A percentile compares a stretch with the other conserved stretches of the same genome.
phyloP scores from a whole-genome alignment of 1,140 invertebrate genomes.

The Antheraea mylitta region DNA sequence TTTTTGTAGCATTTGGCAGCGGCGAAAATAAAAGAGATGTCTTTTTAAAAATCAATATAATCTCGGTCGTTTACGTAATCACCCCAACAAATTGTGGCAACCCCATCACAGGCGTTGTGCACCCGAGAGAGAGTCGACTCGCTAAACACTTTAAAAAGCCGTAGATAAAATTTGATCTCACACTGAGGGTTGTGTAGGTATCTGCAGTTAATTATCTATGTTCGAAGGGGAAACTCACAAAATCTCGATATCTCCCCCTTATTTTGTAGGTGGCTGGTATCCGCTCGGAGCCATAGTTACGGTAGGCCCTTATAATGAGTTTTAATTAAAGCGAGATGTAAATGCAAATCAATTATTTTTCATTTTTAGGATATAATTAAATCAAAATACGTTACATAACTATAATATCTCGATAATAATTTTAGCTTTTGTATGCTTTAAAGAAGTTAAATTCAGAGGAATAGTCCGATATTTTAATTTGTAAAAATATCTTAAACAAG shows the following conservation, averaged over 20 bases:
- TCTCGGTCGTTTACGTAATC: slow-evolving; percentile 60
- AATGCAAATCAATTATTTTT: not conserved
- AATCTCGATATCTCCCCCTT: slow-evolving; percentile 57
- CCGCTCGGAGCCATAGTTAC: slow-evolving; percentile 48
- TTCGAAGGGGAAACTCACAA: slow-evolving; percentile 54
- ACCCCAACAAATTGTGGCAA: slow-evolving; percentile 67
- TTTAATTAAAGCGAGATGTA: slow-evolving; percentile 59
- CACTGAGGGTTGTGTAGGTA: slow-evolving; percentile 52
- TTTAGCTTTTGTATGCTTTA: too few relatives aligned
- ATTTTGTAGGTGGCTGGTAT: slow-evolving; percentile 40
- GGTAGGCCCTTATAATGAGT: slow-evolving; percentile 58
- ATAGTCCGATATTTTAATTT: too few relatives aligned
- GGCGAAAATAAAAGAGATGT: slow-evolving; percentile 35
- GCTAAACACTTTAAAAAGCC: slow-evolving; percentile 61
- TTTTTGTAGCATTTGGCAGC: not conserved
- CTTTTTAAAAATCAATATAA: slow-evolving; percentile 69
- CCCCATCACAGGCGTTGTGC: slow-evolving; percentile 54
- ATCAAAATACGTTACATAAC: not conserved
- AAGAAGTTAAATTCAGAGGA: too few relatives aligned
- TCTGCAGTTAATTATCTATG: slow-evolving; percentile 75
- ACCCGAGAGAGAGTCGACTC: slow-evolving; percentile 35
- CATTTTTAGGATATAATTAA: not conserved
- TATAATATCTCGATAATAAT: too few relatives aligned
- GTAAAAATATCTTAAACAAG: too few relatives aligned
- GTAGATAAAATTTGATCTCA: slow-evolving; percentile 68